Evolutionary conservation across 1,140 invertebrate species (phyloP).

Genomic region (Epicauta chinensis): DNA sequence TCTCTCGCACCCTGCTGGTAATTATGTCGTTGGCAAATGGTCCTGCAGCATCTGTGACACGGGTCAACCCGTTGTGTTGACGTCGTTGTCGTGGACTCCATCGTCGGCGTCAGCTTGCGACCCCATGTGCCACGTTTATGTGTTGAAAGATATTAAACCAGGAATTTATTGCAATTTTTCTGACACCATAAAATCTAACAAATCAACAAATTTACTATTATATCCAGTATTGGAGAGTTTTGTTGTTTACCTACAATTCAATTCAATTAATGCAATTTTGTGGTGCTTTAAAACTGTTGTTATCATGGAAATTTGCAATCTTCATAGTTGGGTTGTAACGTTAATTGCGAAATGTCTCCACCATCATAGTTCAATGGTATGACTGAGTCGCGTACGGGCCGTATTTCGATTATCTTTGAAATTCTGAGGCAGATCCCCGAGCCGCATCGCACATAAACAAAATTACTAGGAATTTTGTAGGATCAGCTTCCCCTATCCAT

Average conservation of each 20-base stretch:
- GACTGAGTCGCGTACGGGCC: conserved; percentile 26
- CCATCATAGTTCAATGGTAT: background rate
- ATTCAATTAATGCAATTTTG: no score
- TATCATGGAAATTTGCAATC: no score
- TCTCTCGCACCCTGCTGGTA: conserved; percentile 18
- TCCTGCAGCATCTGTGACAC: conserved; percentile 19
- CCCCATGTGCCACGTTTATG: conserved; percentile 29
- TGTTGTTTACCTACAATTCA: no score
- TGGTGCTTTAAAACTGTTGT: no score
- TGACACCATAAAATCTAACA: no score
- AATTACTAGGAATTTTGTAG: conserved; percentile 41
- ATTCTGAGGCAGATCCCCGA: conserved; percentile 19
- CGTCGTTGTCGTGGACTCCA: conserved; percentile 29
- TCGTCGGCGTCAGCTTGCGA: conserved; percentile 40
- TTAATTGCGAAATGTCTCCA: no score
- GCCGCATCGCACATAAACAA: conserved; percentile 39
- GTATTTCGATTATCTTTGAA: conserved; percentile 31
- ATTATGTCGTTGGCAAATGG: conserved; percentile 35
- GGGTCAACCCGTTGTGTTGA: conserved; percentile 24
- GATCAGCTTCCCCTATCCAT: conserved; percentile 40
- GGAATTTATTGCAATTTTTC: conserved; percentile 34
- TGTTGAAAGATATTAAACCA: conserved; percentile 40
- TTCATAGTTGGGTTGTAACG: no score
- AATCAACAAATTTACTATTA: no score
- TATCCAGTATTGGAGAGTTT: no score